A percentile compares a stretch with the other conserved stretches of the same genome.
Conservation (phyloP, 2,888 invertebrate genomes). For the Drosophila mercatorum region DNA sequence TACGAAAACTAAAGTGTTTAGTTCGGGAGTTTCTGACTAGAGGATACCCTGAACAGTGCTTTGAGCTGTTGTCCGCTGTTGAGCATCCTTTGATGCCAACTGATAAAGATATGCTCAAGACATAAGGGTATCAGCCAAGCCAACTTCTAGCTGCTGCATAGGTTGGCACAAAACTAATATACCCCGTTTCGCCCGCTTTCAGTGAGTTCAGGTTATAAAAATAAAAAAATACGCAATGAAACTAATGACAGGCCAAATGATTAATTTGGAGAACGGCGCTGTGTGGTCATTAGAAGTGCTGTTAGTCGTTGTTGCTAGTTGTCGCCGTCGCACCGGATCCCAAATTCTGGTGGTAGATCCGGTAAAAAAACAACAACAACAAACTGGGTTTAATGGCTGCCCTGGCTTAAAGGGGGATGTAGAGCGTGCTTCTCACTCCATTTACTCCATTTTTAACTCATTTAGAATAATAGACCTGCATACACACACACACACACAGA, state of each 20-base stretch:
- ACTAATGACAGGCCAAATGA: conserved; percentile 70
- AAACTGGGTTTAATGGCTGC: conserved; percentile 47
- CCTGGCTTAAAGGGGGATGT: conserved; percentile 22
- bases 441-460: conserved; percentile 77
- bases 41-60: not conserved
- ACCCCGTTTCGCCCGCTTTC: not conserved
- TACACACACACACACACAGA: not conserved
- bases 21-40: not conserved
- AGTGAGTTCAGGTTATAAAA: conserved; percentile 8
- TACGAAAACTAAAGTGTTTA: not conserved
- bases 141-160: not conserved
- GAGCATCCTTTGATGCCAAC: too few relatives aligned
- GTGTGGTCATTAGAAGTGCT: conserved; percentile 62
- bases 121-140: not conserved
- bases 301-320: conserved; percentile 40
- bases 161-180: not conserved
- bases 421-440: conserved; percentile 42
- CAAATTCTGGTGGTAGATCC: conserved; percentile 35
- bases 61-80: not conserved
- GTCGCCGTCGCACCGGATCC: conserved; percentile 29
- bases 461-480: conserved; percentile 59
- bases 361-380: not conserved
- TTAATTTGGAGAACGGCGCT: conserved; percentile 57
- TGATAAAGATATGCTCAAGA: too few relatives aligned
- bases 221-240: conserved; percentile 40